Conservation (phyloP, 2,797 vertebrate genomes). For the Xerus rutilus region DNA sequence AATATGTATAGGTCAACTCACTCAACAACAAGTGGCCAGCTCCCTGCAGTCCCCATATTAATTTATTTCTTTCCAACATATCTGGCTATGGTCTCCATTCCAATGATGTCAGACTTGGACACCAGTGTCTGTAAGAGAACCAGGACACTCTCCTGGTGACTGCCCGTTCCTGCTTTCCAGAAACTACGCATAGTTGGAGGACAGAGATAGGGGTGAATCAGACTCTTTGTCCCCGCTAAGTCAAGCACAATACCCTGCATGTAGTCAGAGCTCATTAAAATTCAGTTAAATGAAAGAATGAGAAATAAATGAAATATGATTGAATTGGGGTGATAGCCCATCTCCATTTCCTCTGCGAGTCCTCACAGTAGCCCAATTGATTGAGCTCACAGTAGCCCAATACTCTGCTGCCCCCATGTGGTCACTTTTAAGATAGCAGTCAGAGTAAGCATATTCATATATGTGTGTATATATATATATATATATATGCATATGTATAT, state of each 20-base stretch:
- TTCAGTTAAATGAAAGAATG: neutral
- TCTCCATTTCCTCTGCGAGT: neutral
- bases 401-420: slow-evolving; percentile 62
- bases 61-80: neutral
- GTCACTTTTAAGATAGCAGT: slow-evolving; percentile 10
- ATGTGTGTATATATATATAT: no score
- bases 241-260: neutral
- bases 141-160: neutral
- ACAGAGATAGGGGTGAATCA: neutral
- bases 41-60: neutral
- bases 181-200: neutral
- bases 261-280: neutral
- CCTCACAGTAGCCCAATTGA: neutral
- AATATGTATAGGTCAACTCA: neutral
- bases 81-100: neutral
- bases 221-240: neutral
- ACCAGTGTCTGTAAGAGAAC: fast-evolving
- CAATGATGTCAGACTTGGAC: neutral
- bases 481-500: no score
- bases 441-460: neutral
- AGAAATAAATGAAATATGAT: neutral
- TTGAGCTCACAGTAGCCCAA: neutral
- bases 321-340: neutral
- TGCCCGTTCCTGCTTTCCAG: neutral
- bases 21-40: neutral